Conservation (phyloP, 2,113 vertebrate species). For the Lampris incognitus region DNA sequence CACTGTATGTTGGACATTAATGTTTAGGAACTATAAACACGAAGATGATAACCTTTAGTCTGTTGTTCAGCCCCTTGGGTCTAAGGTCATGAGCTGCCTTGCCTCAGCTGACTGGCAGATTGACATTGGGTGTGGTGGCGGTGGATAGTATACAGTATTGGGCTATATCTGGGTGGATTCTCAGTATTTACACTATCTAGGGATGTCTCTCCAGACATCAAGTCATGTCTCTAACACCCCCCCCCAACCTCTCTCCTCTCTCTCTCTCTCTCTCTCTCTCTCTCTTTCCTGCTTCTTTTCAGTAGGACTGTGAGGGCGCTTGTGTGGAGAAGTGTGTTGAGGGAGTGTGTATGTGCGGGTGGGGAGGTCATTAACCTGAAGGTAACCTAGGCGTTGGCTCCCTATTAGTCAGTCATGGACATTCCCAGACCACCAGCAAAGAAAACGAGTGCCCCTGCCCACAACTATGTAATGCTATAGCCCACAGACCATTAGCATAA, state of each 20-base stretch:
- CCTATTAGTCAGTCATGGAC: slow-evolving; percentile 49
- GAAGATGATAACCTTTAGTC: slow-evolving; percentile 69
- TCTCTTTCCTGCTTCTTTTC: background rate
- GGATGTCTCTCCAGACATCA: background rate
- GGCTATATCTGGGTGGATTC: slow-evolving; percentile 1
- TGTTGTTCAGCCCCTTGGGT: slow-evolving; percentile 61
- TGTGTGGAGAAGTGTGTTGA: slow-evolving; percentile 16
- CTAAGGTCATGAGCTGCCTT: slow-evolving; percentile 70
- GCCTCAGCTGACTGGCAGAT: slow-evolving; percentile 67
- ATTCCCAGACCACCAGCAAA: slow-evolving; percentile 65
- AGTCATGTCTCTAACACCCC: slow-evolving; percentile 44
- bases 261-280: slow-evolving; percentile 21
- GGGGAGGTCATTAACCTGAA: slow-evolving; percentile 55
- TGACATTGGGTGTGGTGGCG: slow-evolving; percentile 69
- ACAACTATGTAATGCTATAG: background rate
- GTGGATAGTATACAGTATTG: slow-evolving; percentile 68
- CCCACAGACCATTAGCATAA: background rate
- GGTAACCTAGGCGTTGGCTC: slow-evolving; percentile 48
- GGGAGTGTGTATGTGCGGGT: slow-evolving; percentile 7
- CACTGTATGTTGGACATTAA: slow-evolving; percentile 28
- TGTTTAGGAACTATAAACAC: slow-evolving; percentile 45
- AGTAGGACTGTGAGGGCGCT: background rate
- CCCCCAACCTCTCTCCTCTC: slow-evolving; percentile 5
- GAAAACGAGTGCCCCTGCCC: slow-evolving; percentile 17
- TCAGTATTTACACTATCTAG: background rate